Conservation (phyloP, 2,113 vertebrate species). For the Sclerurus mexicanus region DNA sequence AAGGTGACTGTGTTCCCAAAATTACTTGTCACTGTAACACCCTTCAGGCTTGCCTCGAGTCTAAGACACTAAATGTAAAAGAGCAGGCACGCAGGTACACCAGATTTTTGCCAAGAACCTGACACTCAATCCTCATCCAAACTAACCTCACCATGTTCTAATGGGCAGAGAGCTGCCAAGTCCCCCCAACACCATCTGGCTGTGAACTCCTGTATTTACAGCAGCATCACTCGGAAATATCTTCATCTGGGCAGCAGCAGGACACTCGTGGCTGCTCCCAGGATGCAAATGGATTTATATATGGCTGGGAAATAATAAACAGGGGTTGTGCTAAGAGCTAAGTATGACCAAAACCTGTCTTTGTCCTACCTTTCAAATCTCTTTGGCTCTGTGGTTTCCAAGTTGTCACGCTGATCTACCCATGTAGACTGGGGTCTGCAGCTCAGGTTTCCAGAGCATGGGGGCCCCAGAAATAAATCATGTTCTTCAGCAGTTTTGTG, state of each 20-base stretch:
- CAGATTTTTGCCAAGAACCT: not conserved
- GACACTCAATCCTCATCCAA: not conserved
- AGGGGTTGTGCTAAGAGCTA: not conserved
- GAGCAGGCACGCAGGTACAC: not conserved
- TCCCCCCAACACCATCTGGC: not conserved
- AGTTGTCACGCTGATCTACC: not conserved
- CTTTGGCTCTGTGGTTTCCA: not conserved
- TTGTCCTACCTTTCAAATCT: not conserved
- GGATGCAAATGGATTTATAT: not conserved
- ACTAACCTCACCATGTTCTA: not conserved
- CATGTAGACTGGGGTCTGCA: not conserved
- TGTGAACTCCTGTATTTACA: constrained; percentile 25
- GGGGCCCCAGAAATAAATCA: not conserved
- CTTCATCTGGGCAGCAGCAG: not conserved
- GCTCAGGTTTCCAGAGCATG: not conserved
- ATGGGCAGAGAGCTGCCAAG: not conserved
- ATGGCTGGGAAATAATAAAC: not conserved
- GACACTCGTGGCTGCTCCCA: not conserved
- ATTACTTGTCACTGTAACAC: not conserved
- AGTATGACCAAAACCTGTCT: not conserved
- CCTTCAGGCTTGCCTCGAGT: not conserved
- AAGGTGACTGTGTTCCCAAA: not conserved
- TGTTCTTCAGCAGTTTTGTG: not conserved
- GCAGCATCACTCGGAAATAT: not conserved
- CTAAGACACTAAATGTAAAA: not conserved